These are phyloP conservation scores for Varecia variegata DNA, from an alignment of 2,797 vertebrate genomes.

Conservation along the genomic window DNA sequence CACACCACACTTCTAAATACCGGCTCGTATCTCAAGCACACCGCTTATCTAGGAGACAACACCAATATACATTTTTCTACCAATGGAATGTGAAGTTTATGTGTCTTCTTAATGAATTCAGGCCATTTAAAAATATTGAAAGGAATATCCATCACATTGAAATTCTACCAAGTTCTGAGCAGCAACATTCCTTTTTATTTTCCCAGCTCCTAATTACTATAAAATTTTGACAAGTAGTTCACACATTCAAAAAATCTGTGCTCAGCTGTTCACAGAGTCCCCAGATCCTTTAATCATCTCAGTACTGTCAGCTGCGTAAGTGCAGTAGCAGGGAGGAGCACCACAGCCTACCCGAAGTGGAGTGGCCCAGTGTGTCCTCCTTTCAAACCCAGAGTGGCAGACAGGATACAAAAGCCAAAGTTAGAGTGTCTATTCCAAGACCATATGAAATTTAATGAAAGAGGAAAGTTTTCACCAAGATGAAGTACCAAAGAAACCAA, in stretches of 20 bases:
- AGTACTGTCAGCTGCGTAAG: background rate
- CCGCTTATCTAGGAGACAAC: background rate
- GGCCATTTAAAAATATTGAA: constrained; percentile 57
- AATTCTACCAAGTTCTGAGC: constrained; percentile 62
- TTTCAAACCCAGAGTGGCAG: constrained; percentile 28
- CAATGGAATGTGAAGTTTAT: background rate
- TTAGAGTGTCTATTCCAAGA: constrained; percentile 11
- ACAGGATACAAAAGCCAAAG: background rate
- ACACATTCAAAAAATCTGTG: constrained; percentile 27
- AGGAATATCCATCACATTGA: constrained; percentile 47
- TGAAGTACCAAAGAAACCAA: constrained; percentile 39
- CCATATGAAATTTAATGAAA: constrained; percentile 39
- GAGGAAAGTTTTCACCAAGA: constrained; percentile 14
- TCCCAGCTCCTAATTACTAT: constrained; percentile 67
- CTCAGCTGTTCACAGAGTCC: constrained; percentile 37
- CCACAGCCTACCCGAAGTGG: background rate
- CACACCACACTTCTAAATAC: background rate
- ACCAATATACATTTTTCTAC: background rate
- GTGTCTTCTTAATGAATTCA: constrained; percentile 45
- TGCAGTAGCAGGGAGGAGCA: background rate
- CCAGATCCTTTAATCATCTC: constrained; percentile 61
- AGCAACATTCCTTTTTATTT: constrained; percentile 35
- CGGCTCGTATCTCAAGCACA: background rate
- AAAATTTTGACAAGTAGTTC: constrained; percentile 70
- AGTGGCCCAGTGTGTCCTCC: background rate